Base-by-base conservation (phyloP, 2,888 invertebrate genomes). In the Tenthredo scrophulariae region DNA sequence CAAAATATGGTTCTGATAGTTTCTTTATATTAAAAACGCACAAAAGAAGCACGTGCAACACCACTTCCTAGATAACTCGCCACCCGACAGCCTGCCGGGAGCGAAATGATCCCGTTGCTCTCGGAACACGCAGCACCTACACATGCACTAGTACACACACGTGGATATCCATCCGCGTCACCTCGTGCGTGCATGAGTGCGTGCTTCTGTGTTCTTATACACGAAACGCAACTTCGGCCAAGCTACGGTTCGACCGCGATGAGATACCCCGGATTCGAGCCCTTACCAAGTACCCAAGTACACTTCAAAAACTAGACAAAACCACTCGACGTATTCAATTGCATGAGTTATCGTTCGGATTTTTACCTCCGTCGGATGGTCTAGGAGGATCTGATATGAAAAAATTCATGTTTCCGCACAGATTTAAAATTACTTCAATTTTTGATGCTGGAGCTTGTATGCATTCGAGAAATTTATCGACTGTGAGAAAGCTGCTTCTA, bases 31-130 rank as follows among this genome's bases (percentile, higher is more conserved):
- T 46, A 29, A 50, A 54, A 50, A 33, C 46, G 0, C 50, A 29
- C 33, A 29, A 46, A 46, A 83, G 6, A 70, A 70, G 7, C 72
- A 74, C 72, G 46, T 58, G 40, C 83, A 70, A 22, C 83, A 83
- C 67, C 83, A 83, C 70, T 83, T 83, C 83, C 75, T 79, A 65
- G 84, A 85, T 22, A 83, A 79, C 79, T 83, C 54, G 50, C 84
- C 79, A 67, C 72, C 84, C 79, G 77, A 84, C 65, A 72, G 43
- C 70, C 54, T 72, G 85, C 85, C 83, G 70, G 84, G 85, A 85
- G 62, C 75, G 46, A 74, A 85, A 85, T 84, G 84, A 84, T 84
- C 84, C 54, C 46, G 84, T 43, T 72, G 62, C 83, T 77, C 79
- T 58, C 70, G 18, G 80, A 84, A 79, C 84, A 84, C 84, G 29